Evolutionary conservation across 1,140 invertebrate species (phyloP).

Genomic region (Drosophila ficusphila): DNA sequence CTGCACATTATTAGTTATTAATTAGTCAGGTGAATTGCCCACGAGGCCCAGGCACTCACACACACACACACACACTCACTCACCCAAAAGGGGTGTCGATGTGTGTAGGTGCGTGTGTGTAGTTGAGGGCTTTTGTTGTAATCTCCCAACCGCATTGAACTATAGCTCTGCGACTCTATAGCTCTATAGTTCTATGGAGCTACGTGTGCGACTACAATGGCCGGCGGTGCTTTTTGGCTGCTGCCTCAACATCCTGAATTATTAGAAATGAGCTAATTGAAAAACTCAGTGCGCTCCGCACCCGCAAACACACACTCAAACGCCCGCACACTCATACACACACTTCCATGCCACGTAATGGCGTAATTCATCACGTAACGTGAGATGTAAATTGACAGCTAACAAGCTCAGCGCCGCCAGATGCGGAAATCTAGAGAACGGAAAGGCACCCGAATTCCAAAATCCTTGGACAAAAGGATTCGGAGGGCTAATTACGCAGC

Average conservation of each 20-base stretch:
- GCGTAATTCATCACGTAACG: constrained; percentile 65
- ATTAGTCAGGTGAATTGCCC: constrained; percentile 64
- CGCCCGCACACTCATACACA: not conserved
- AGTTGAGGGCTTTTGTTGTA: constrained; percentile 60
- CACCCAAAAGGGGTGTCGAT: too few species aligned
- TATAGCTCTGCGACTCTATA: constrained; percentile 1
- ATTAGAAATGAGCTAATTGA: constrained; percentile 72
- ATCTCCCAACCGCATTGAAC: constrained; percentile 44
- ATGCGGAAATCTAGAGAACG: not conserved
- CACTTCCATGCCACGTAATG: constrained; percentile 19
- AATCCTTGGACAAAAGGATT: not conserved
- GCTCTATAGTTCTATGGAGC: not conserved
- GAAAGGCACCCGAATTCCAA: not conserved
- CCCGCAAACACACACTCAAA: not conserved
- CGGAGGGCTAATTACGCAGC: not conserved
- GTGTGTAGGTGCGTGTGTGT: not conserved
- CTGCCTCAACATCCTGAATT: constrained; percentile 49
- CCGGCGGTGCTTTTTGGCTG: constrained; percentile 38
- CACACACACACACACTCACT: not conserved
- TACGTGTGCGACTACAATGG: constrained; percentile 35
- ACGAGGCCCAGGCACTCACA: constrained; percentile 19
- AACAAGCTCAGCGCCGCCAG: constrained; percentile 26
- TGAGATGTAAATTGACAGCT: constrained; percentile 56
- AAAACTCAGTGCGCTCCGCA: constrained; percentile 54
- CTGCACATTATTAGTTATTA: constrained; percentile 82